Evolutionary conservation across 35 echinoderm and acorn worm species (phyloP).

Genomic region (Heliocidaris erythrogramma): DNA sequence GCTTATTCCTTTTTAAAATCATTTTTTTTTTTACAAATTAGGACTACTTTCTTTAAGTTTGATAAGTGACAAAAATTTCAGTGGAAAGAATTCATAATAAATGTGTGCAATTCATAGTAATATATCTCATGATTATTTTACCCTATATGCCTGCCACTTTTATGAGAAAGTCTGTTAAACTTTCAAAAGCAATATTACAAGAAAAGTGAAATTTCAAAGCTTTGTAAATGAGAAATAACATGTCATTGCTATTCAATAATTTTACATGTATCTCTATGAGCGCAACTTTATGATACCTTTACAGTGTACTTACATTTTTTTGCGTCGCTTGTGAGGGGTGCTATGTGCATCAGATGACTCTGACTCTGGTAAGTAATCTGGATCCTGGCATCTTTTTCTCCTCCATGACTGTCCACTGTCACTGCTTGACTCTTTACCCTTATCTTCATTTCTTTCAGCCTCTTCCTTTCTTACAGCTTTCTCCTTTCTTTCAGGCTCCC

Average conservation of each 20-base stretch:
- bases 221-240: neutral
- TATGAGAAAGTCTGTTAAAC: neutral
- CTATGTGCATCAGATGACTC: neutral
- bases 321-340: neutral
- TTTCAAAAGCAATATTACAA: neutral
- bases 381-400: neutral
- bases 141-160: neutral
- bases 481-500: neutral
- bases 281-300: neutral
- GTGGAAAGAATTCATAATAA: no score
- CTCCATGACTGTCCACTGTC: no score
- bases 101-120: no score
- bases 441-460: neutral
- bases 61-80: no score
- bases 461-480: neutral
- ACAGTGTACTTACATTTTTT: neutral
- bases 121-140: no score
- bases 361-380: neutral
- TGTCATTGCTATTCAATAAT: neutral
- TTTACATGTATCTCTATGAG: neutral
- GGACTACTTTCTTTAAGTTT: no score
- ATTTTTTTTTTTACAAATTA: no score
- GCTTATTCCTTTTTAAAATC: no score
- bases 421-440: neutral
- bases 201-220: neutral